Conservation (phyloP, 2,888 invertebrate species). For the Ophion obscuratus region DNA sequence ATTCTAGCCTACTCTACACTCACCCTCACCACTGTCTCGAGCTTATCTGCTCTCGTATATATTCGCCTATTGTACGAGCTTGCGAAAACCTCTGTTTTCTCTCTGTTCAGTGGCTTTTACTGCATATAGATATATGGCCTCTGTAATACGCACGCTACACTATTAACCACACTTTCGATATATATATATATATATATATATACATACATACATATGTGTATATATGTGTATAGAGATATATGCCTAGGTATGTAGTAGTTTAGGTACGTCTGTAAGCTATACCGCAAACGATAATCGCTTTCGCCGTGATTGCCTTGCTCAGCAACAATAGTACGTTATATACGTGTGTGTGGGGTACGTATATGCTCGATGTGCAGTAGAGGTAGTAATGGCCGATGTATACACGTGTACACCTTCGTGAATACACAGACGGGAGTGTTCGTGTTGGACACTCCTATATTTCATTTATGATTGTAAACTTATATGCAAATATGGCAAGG, state of each 20-base stretch:
- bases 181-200: no score
- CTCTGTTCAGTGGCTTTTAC: slow-evolving; percentile 5
- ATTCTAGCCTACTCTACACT: slow-evolving; percentile 24
- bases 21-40: slow-evolving; percentile 13
- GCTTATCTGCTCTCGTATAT: slow-evolving; percentile 45
- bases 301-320: slow-evolving; percentile 53
- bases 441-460: not conserved
- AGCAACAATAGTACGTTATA: slow-evolving; percentile 38
- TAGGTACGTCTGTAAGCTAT: slow-evolving; percentile 6
- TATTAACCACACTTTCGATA: not conserved
- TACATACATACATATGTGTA: no score
- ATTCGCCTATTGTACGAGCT: slow-evolving; percentile 33
- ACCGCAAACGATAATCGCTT: slow-evolving; percentile 55
- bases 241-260: not conserved
- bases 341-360: not conserved
- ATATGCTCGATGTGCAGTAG: not conserved
- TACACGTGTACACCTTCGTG: not conserved
- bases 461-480: slow-evolving; percentile 18
- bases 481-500: slow-evolving; percentile 9
- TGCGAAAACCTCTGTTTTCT: slow-evolving; percentile 50
- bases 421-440: not conserved
- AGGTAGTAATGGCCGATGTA: not conserved
- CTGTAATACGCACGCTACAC: slow-evolving; percentile 2
- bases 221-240: no score
- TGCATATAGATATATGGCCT: not conserved